Base-by-base conservation (phyloP, 2,113 vertebrate genomes). In the Rhea americana region DNA sequence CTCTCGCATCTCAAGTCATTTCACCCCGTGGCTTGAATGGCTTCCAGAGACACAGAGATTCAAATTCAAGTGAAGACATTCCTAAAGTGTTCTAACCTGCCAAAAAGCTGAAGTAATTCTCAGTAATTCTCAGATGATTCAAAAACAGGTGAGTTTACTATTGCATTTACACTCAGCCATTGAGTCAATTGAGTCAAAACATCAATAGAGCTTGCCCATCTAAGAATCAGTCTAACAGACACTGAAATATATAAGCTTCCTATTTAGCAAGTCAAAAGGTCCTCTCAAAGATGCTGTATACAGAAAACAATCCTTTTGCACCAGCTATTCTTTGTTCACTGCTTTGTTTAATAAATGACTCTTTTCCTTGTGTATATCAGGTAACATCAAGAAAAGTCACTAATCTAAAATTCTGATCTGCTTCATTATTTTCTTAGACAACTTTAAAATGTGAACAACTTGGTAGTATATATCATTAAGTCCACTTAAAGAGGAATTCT, bases 371-470 rank as follows among this genome's bases (percentile, higher is more conserved):
- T 15, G 18, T 41, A 19, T 87, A 48, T 91, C 87, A 74, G 41
- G n/a, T 5, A 47, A 91, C 72, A 96, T 87, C 28, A 94, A 75
- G 71, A 94, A 93, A 93, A 25, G 53, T 88, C 68, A 87, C 26
- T 43, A 18, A 78, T 70, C 65, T 86, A 66, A 71, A 93, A 93
- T 85, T 96, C 53, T 83, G 82, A 15, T 50, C 68, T 82, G 63
- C 89, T 97, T 91, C 79, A 92, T 71, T 45, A 53, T 76, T 68
- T 91, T 93, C 43, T 75, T 22, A 56, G 4, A 43, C 53, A 84
- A 12, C 32, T 77, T 22, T 51, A 35, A 90, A 77, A 83, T 22
- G 14, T 39, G 37, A 72, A 62, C 37, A 48, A 77, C 76, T 92
- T 72, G 47, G 15, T 25, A 91, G 14, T 22, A 39, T 71, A 77